A percentile compares a stretch with the other conserved stretches of the same genome.
Conservation (phyloP, 2,113 vertebrate species). For the Amphiprion ocellaris region DNA sequence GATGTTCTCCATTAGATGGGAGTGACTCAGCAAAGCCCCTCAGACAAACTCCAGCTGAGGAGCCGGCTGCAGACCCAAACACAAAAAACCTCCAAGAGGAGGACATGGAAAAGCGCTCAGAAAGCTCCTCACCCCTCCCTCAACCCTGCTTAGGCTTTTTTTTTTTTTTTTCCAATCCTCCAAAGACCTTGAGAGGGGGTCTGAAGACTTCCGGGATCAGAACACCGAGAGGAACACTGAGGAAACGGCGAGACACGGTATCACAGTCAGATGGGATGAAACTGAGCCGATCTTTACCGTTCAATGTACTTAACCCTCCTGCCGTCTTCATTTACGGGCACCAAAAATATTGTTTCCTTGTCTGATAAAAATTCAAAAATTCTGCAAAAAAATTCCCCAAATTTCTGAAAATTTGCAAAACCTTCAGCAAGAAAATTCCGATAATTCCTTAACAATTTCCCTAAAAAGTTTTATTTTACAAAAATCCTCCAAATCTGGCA, state of each 20-base stretch:
- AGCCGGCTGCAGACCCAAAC: slow-evolving; percentile 47
- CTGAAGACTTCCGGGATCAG: slow-evolving; percentile 40
- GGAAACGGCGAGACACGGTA: slow-evolving; percentile 14
- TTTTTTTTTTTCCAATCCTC: slow-evolving; percentile 32
- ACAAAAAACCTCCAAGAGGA: slow-evolving; percentile 19
- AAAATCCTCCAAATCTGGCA: no score
- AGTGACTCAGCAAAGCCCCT: slow-evolving; percentile 73
- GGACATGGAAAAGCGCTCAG: slow-evolving; percentile 52
- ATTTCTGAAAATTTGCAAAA: no score
- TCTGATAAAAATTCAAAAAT: no score
- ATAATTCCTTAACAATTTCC: no score
- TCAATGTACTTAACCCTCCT: neutral
- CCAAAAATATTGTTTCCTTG: no score
- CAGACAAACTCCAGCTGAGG: slow-evolving; percentile 67
- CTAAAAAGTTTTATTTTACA: no score
- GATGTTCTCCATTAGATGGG: slow-evolving; percentile 74
- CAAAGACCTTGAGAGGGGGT: slow-evolving; percentile 27
- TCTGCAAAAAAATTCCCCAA: no score
- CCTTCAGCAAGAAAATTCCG: no score
- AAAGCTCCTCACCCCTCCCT: slow-evolving; percentile 5
- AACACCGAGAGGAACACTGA: neutral
- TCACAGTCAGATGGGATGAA: slow-evolving; percentile 9
- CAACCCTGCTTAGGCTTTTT: slow-evolving; percentile 3
- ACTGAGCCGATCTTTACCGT: neutral
- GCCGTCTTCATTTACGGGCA: no score